Evolutionary conservation across 2,113 vertebrate species (phyloP).

Genomic region (Onychorhynchus coronatus): DNA sequence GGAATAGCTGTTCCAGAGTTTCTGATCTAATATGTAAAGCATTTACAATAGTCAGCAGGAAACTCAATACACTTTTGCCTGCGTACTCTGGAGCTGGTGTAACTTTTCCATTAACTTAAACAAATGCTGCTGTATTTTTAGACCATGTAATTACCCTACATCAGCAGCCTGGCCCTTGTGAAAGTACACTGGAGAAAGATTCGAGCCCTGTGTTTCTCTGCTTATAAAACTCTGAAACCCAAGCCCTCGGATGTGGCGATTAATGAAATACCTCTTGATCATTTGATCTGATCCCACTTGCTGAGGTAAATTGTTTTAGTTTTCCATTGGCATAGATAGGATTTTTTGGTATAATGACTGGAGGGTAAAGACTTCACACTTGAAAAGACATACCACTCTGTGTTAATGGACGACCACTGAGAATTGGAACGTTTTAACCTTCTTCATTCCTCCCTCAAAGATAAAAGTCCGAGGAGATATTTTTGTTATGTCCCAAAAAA

Average conservation of each 20-base stretch:
- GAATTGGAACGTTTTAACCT: constrained; percentile 34
- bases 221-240: constrained; percentile 73
- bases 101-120: constrained; percentile 74
- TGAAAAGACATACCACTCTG: constrained; percentile 54
- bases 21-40: constrained; percentile 68
- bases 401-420: constrained; percentile 35
- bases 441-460: constrained; percentile 42
- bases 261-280: constrained; percentile 72
- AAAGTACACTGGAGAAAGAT: constrained; percentile 67
- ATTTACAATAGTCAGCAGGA: constrained; percentile 78
- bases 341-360: constrained; percentile 66
- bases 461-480: constrained; percentile 40
- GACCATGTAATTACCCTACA: constrained; percentile 71
- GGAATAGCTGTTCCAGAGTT: constrained; percentile 57
- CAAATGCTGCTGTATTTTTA: constrained; percentile 83
- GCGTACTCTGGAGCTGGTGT: constrained; percentile 56
- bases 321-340: constrained; percentile 69
- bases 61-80: constrained; percentile 69
- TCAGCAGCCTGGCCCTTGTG: constrained; percentile 71
- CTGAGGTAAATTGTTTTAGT: constrained; percentile 72
- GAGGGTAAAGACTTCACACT: constrained; percentile 56
- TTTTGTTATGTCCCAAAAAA: constrained; percentile 33
- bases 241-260: constrained; percentile 73
- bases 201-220: constrained; percentile 60
- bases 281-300: constrained; percentile 68